Conservation (phyloP, 2,113 vertebrate species). For the Syrrhaptes paradoxus region DNA sequence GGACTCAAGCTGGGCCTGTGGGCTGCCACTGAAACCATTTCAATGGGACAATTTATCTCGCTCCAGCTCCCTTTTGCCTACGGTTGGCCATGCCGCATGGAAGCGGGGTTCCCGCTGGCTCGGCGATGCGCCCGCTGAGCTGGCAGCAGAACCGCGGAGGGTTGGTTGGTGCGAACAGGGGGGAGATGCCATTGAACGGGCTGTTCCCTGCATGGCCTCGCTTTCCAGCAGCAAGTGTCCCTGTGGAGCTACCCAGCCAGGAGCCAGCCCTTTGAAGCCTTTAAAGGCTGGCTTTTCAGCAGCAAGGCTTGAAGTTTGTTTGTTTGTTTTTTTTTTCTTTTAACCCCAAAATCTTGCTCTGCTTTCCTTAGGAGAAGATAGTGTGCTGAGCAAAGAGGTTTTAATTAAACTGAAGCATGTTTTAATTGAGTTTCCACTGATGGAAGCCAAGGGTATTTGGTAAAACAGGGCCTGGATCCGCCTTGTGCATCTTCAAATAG, state of each 20-base stretch:
- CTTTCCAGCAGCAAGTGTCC: neutral
- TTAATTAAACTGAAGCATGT: neutral
- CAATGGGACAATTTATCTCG: neutral
- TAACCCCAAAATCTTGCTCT: neutral
- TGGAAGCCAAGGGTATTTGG: neutral
- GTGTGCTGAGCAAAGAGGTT: neutral
- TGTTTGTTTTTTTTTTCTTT: no score
- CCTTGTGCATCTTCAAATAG: neutral
- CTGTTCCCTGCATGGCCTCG: neutral
- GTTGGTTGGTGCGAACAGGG: neutral
- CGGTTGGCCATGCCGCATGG: rapidly evolving
- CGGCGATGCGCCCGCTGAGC: rapidly evolving
- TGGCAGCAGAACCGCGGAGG: neutral
- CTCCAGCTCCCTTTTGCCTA: neutral
- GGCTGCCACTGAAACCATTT: neutral
- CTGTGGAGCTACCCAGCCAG: neutral
- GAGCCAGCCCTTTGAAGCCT: neutral
- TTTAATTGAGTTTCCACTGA: neutral
- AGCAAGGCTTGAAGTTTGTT: neutral
- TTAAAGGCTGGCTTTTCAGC: neutral
- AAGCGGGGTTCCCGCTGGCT: neutral
- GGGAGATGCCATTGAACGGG: neutral
- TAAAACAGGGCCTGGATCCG: neutral
- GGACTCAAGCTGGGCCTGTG: neutral
- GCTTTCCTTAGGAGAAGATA: neutral